Conservation (phyloP, 2,797 vertebrate species). For the Sebastes steindachneri region DNA sequence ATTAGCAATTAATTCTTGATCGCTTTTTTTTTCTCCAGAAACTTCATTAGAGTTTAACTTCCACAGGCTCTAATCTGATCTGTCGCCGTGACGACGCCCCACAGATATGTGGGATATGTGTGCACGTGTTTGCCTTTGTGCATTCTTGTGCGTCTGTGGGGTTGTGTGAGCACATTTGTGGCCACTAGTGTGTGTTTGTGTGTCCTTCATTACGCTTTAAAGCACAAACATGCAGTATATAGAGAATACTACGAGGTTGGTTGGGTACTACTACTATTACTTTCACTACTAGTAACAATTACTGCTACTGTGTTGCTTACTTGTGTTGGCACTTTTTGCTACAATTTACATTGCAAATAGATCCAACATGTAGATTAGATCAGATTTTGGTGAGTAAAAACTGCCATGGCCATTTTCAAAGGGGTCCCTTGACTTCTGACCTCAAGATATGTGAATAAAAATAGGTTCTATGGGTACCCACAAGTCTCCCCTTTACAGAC, state of each 20-base stretch:
- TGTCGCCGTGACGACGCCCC: constrained; percentile 61
- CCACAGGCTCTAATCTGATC: constrained; percentile 74
- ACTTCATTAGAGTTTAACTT: constrained; percentile 76
- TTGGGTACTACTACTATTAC: neutral
- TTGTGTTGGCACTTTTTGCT: neutral
- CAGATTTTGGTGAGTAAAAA: no score
- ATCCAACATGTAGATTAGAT: neutral
- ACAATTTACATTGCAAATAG: neutral
- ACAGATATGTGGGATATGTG: neutral
- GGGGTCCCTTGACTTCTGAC: no score
- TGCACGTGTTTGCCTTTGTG: neutral
- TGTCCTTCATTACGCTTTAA: neutral
- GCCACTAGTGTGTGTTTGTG: neutral
- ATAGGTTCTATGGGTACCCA: no score
- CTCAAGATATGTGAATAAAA: no score
- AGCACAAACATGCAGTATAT: neutral
- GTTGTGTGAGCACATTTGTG: neutral
- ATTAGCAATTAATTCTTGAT: constrained; percentile 72
- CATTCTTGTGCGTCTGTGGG: neutral
- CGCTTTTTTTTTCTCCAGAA: constrained; percentile 43
- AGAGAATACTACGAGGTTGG: neutral
- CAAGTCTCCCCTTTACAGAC: no score
- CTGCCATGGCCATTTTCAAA: no score
- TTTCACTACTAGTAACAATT: neutral
- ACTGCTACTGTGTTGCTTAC: neutral